These are phyloP conservation scores for Wasmannia auropunctata DNA, from an alignment of 1,140 invertebrate genomes.

Conservation along the genomic window DNA sequence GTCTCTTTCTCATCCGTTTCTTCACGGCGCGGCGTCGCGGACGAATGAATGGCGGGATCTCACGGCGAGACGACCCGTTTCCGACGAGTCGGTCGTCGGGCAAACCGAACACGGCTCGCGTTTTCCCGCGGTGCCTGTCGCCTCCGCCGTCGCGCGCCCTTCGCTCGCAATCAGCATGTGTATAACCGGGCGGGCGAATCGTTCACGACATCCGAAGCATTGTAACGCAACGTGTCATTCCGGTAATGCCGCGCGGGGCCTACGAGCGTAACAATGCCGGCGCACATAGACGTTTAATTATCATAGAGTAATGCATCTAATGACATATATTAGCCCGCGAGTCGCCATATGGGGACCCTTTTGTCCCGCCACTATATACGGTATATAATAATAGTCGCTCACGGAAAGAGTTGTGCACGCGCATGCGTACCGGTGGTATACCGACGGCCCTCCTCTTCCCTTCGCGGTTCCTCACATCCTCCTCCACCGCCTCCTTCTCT, in stretches of 20 bases:
- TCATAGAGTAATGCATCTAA: slow-evolving; percentile 85
- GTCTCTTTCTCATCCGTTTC: background rate
- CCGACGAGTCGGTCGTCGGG: slow-evolving; percentile 2
- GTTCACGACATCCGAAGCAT: slow-evolving; percentile 84
- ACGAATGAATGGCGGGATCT: background rate
- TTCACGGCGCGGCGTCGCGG: background rate
- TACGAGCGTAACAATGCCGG: slow-evolving; percentile 84
- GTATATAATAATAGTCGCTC: slow-evolving; percentile 74
- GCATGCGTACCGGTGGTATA: slow-evolving; percentile 59
- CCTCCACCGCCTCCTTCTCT: background rate
- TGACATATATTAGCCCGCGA: slow-evolving; percentile 84
- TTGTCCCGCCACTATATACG: slow-evolving; percentile 72
- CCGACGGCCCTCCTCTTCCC: slow-evolving; percentile 79
- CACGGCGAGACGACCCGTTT: background rate
- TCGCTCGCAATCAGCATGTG: slow-evolving; percentile 56
- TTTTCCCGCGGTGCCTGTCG: slow-evolving; percentile 40
- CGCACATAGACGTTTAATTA: slow-evolving; percentile 85
- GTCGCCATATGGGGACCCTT: slow-evolving; percentile 83
- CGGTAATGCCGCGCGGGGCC: slow-evolving; percentile 80
- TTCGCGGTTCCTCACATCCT: slow-evolving; percentile 72
- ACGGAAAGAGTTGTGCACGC: slow-evolving; percentile 73
- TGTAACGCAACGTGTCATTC: slow-evolving; percentile 85
- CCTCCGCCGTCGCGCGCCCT: background rate
- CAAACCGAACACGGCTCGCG: slow-evolving; percentile 10
- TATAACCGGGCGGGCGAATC: slow-evolving; percentile 67